Conservation (phyloP, 2,797 vertebrate genomes). For the Spinus pinus region DNA sequence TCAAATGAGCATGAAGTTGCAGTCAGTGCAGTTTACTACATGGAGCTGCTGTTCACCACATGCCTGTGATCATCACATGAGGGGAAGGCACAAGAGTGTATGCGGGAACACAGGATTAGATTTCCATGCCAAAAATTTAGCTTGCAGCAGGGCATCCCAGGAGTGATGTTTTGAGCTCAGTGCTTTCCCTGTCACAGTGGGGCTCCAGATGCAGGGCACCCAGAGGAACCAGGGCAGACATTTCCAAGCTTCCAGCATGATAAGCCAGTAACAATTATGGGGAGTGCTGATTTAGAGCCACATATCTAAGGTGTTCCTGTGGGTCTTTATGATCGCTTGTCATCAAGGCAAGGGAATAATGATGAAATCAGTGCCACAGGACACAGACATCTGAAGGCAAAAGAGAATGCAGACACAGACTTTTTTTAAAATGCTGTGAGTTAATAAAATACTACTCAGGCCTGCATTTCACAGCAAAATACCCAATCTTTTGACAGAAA, state of each 20-base stretch:
- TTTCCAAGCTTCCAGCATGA: neutral
- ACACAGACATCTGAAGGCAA: neutral
- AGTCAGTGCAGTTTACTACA: neutral
- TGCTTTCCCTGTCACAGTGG: fast-evolving
- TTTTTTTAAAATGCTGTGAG: neutral
- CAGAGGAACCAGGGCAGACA: neutral
- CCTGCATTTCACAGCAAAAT: neutral
- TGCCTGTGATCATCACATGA: neutral
- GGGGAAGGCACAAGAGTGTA: no score
- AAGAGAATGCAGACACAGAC: neutral
- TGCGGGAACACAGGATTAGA: neutral
- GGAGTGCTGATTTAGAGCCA: neutral
- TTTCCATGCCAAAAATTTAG: neutral
- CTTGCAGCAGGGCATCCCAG: neutral
- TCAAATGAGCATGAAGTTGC: neutral
- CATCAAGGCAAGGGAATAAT: neutral
- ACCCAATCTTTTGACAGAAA: neutral
- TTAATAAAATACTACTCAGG: neutral
- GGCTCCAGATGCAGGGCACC: fast-evolving
- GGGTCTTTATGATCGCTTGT: neutral
- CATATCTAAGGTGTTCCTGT: fast-evolving
- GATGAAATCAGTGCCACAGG: neutral
- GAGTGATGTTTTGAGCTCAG: neutral
- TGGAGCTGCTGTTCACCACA: neutral
- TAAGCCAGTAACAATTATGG: fast-evolving